These are phyloP conservation scores for Aphelocoma californica DNA, from an alignment of 2,797 vertebrate genomes.

Conservation along the genomic window DNA sequence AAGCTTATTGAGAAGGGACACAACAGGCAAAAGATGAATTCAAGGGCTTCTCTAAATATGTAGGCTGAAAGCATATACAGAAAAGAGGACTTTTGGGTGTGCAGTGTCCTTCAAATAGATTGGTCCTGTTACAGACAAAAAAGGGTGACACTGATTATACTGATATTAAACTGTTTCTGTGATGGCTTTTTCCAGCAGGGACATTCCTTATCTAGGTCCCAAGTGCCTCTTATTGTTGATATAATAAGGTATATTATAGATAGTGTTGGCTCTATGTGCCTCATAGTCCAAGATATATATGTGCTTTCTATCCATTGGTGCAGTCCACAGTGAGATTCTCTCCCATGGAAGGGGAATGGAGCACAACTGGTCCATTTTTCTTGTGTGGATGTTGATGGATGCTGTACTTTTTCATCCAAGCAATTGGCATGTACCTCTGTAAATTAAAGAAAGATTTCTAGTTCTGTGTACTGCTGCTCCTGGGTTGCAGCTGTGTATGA, in stretches of 20 bases:
- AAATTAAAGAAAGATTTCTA: background rate
- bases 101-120: background rate
- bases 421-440: background rate
- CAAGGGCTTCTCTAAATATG: fast-evolving
- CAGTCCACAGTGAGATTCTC: too few species aligned
- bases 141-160: background rate
- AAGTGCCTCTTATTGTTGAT: background rate
- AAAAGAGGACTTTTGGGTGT: background rate
- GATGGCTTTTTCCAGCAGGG: background rate
- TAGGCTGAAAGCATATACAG: background rate
- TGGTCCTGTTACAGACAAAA: background rate
- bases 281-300: fast-evolving
- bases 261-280: fast-evolving
- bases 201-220: background rate
- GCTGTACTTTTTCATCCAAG: background rate
- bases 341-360: background rate
- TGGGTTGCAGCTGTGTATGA: background rate
- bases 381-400: background rate
- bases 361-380: background rate
- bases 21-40: background rate
- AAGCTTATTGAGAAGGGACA: background rate
- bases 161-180: background rate
- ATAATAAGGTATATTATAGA: background rate
- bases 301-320: background rate
- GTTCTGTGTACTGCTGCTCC: background rate